Evolutionary conservation across 2,113 vertebrate species (phyloP), one percentile per base, ranked within the genome.

Genomic region (Tamias sibiricus): DNA sequence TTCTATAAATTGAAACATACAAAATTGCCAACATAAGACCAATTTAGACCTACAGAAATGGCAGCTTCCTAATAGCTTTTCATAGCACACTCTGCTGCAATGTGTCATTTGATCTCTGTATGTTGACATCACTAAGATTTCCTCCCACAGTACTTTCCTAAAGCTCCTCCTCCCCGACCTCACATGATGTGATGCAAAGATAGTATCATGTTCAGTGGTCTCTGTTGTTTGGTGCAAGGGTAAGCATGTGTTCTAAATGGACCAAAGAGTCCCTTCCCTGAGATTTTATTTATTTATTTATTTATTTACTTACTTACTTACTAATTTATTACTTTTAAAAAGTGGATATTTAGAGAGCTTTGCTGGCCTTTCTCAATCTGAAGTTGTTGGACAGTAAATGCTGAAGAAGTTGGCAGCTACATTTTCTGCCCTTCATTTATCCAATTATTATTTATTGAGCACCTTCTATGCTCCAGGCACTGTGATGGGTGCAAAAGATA

Each of bases 391-490:
- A 14, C 54, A 57, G 57, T 90, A 90, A 85, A 69, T 22, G 28
- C 68, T 64, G 40, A 47, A 37, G 37, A 10, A 95, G 26, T n/a
- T 42, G 42, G 22, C 74, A 11, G 28, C 32, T 90, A 47, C 84
- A 16, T 90, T 93, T 91, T 91, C 80, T 59, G 62, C 57, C 22
- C 77, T 79, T 84, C 11, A 75, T 24, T 91, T 79, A 74, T 80
- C 6, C 32, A 86, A 0, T 66, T 81, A 74, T 30, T 80, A 85
- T 71, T 94, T 91, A 91, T 1, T 64, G 68, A 92, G 62, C 0
- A 68, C n/a, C 3, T 87, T 47, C 52, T 91, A 19, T 79, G 40
- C 8, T 81, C 64, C 57, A 89, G 89, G 28, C 42, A 69, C 72
- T 74, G 22, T 32, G 35, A 0, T 88, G 20, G 28, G 16, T 42